A percentile compares a stretch with the other conserved stretches of the same genome.
Evolutionary conservation across 1,140 invertebrate genomes (phyloP).

Genomic region (Papilio glaucus): DNA sequence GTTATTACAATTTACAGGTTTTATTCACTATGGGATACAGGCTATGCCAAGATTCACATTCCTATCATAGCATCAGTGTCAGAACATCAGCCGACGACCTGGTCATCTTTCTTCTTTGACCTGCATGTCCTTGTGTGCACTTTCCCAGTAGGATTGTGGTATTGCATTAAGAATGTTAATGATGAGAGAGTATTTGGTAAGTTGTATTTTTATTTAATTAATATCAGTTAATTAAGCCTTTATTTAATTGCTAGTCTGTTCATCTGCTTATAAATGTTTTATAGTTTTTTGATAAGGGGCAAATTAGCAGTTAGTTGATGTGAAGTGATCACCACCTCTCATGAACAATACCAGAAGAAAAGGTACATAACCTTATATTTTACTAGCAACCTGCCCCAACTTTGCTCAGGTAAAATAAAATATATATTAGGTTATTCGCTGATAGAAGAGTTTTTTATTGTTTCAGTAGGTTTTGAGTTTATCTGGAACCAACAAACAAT

Average conservation of each 20-base stretch:
- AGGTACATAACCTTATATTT: no score
- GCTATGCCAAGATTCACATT: constrained; percentile 99
- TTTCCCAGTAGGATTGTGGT: constrained; percentile 99
- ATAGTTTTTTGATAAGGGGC: no score
- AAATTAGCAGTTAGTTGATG: no score
- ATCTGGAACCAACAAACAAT: no score
- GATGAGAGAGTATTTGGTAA: constrained; percentile 98
- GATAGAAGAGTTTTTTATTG: no score
- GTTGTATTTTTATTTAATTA: constrained; percentile 50
- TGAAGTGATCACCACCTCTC: no score
- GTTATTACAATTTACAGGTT: constrained; percentile 86
- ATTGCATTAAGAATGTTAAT: constrained; percentile 98
- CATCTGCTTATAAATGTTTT: background rate
- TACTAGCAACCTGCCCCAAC: no score
- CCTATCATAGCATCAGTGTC: constrained; percentile 99
- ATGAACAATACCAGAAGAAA: no score
- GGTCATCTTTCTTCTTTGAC: constrained; percentile 99
- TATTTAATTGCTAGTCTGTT: background rate
- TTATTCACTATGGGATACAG: constrained; percentile 99
- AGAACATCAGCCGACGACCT: constrained; percentile 99
- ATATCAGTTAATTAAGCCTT: background rate
- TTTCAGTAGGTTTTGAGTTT: no score
- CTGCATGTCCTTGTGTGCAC: constrained; percentile 98
- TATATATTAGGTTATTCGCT: no score
- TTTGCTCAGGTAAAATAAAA: no score